These are phyloP conservation scores for Lycophotia porphyrea DNA, from an alignment of 2,888 invertebrate species.

Conservation along the genomic window DNA sequence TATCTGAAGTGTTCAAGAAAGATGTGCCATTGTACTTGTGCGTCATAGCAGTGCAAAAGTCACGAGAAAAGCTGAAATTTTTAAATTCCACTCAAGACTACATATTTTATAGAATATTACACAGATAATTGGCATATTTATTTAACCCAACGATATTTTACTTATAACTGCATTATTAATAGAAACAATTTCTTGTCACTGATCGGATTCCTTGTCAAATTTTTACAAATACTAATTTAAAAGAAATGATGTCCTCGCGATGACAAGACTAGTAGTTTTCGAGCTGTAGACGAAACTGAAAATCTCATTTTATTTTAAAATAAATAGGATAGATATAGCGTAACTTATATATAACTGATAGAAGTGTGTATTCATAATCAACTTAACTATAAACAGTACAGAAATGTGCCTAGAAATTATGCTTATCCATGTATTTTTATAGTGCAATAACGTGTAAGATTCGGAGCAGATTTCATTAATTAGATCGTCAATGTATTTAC, in stretches of 20 bases:
- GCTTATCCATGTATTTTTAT: conserved; percentile 89
- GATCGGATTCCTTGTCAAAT: conserved; percentile 44
- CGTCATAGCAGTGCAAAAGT: conserved; percentile 19
- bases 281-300: conserved; percentile 59
- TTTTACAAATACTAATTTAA: background rate
- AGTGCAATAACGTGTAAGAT: conserved; percentile 85
- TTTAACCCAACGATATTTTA: conserved; percentile 67
- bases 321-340: conserved; percentile 71
- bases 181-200: conserved; percentile 38
- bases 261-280: conserved; percentile 59
- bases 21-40: conserved; percentile 3
- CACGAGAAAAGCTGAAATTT: conserved; percentile 44
- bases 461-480: conserved; percentile 78
- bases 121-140: conserved; percentile 59
- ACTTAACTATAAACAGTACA: conserved; percentile 85
- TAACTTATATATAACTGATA: conserved; percentile 77
- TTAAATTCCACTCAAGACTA: conserved; percentile 33
- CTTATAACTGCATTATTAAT: conserved; percentile 32
- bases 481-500: conserved; percentile 30
- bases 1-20: conserved; percentile 36
- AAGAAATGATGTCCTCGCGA: conserved; percentile 39
- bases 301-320: conserved; percentile 67
- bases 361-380: conserved; percentile 85
- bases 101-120: conserved; percentile 33
- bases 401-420: conserved; percentile 89